phyloP scores from a whole-genome alignment of 2,113 vertebrate genomes.

The Prinia subflava region DNA sequence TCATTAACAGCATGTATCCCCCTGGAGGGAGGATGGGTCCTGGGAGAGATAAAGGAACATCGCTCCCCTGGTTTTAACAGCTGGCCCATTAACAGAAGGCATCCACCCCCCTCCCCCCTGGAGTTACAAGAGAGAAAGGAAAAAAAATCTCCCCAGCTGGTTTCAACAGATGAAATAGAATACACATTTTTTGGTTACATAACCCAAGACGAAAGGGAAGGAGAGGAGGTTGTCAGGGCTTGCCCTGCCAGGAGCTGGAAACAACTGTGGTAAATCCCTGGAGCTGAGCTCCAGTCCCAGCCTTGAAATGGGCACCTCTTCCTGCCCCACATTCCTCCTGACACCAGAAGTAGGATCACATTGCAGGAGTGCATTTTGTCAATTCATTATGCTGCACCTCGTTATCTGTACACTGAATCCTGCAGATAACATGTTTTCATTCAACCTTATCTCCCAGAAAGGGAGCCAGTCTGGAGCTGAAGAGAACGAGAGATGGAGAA shows the following conservation, averaged over 20 bases:
- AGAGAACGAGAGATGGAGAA: neutral
- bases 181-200: too few relatives aligned
- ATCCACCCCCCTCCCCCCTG: too few relatives aligned
- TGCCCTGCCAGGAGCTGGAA: neutral
- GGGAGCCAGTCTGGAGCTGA: neutral
- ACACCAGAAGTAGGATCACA: neutral
- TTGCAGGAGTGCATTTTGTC: neutral
- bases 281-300: neutral
- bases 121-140: too few relatives aligned
- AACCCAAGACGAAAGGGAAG: neutral
- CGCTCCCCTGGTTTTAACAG: too few relatives aligned
- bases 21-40: too few relatives aligned
- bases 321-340: rapidly evolving
- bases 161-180: too few relatives aligned
- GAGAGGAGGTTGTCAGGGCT: rapidly evolving
- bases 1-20: too few relatives aligned
- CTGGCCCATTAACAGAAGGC: too few relatives aligned
- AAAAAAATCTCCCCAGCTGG: too few relatives aligned
- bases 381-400: neutral
- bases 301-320: rapidly evolving
- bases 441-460: neutral
- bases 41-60: too few relatives aligned
- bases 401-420: neutral
- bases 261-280: rapidly evolving
- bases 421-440: neutral